Conservation (phyloP, 2,888 invertebrate species). For the Ochlodes sylvanus region DNA sequence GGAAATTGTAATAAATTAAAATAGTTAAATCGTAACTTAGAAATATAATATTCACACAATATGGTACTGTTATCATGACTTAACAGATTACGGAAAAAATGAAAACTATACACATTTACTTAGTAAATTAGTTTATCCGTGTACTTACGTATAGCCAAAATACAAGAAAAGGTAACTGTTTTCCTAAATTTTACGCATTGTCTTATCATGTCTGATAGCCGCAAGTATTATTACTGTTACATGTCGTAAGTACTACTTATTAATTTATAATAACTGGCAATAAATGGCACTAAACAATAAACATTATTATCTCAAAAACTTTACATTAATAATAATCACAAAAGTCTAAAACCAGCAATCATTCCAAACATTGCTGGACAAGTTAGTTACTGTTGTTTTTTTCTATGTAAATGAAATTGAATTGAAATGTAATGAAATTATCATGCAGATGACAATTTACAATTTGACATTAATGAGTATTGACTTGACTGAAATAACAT, state of each 20-base stretch:
- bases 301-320: slow-evolving; percentile 1
- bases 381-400: not conserved
- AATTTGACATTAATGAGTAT: too few relatives aligned
- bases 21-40: not conserved
- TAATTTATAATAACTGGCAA: slow-evolving; percentile 20
- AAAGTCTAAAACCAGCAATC: slow-evolving; percentile 15
- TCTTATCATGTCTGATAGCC: slow-evolving; percentile 75
- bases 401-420: not conserved
- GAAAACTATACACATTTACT: not conserved
- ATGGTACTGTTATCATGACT: not conserved
- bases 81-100: too few relatives aligned
- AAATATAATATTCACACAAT: slow-evolving; percentile 5
- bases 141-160: slow-evolving; percentile 68
- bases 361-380: slow-evolving; percentile 21
- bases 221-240: slow-evolving; percentile 56
- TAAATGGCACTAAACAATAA: slow-evolving; percentile 27
- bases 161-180: slow-evolving; percentile 65
- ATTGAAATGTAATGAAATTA: not conserved
- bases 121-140: slow-evolving; percentile 6
- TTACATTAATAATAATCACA: slow-evolving; percentile 24
- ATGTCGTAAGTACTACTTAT: slow-evolving; percentile 55
- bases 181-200: slow-evolving; percentile 75
- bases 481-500: too few relatives aligned
- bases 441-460: too few relatives aligned
- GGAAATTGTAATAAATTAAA: not conserved